Conservation (phyloP, 2,888 invertebrate genomes). For the Spialia ferax region DNA sequence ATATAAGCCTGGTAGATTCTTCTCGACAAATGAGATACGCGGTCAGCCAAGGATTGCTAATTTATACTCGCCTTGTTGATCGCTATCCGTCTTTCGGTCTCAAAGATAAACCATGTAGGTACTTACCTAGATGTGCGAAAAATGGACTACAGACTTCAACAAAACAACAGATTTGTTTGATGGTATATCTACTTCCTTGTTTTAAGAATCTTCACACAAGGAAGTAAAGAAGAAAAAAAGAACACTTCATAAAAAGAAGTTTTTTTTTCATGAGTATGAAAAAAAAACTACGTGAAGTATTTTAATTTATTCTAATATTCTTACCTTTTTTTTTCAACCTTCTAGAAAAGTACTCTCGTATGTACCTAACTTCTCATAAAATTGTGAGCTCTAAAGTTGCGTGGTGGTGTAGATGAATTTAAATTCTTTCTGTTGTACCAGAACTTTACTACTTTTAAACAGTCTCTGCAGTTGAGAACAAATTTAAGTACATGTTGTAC, state of each 20-base stretch:
- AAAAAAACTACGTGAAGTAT: too few species aligned
- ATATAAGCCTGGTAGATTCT: conserved; percentile 66
- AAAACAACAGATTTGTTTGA: too few species aligned
- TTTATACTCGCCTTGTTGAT: background rate
- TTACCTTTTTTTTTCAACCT: too few species aligned
- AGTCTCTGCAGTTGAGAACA: background rate
- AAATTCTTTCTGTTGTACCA: background rate
- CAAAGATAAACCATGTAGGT: background rate
- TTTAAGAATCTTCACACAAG: too few species aligned
- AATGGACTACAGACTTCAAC: background rate
- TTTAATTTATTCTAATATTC: too few species aligned
- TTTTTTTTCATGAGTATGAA: too few species aligned
- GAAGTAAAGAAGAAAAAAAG: too few species aligned
- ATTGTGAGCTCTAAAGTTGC: background rate
- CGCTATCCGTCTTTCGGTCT: background rate
- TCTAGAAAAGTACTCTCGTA: too few species aligned
- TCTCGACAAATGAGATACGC: conserved; percentile 65
- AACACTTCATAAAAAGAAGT: too few species aligned
- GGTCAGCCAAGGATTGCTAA: background rate
- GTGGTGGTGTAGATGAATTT: background rate
- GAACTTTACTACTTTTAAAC: conserved; percentile 14
- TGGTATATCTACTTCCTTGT: too few species aligned
- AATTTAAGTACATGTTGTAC: conserved; percentile 19
- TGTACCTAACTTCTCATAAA: background rate
- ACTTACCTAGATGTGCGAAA: background rate